Evolutionary conservation across 2,888 invertebrate species (phyloP).

Genomic region (Archips crataeganus): DNA sequence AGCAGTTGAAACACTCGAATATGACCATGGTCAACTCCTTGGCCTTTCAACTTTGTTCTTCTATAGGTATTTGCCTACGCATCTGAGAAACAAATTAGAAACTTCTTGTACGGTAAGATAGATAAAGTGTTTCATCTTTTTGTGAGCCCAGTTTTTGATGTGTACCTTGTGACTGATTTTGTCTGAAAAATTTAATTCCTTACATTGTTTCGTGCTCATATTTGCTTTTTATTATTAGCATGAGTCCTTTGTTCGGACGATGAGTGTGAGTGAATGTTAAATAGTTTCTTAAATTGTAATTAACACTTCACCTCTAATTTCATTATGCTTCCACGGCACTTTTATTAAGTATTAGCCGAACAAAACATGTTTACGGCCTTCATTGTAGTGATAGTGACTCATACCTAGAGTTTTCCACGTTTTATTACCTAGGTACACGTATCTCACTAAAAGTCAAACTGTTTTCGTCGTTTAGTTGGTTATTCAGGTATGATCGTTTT

Average conservation of each 20-base stretch:
- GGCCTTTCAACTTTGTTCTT: too few species aligned
- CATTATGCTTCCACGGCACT: constrained; percentile 1
- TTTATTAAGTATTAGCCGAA: not conserved
- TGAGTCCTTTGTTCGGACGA: not conserved
- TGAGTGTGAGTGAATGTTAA: not conserved
- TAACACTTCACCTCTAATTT: not conserved
- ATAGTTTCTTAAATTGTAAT: not conserved
- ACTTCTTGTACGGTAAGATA: too few species aligned
- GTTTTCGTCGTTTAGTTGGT: not conserved
- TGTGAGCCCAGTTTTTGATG: too few species aligned
- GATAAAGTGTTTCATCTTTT: too few species aligned
- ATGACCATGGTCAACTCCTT: too few species aligned
- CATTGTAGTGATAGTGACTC: not conserved
- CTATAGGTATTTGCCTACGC: too few species aligned
- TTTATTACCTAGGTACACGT: not conserved
- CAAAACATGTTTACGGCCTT: constrained; percentile 7
- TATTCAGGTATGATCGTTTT: not conserved
- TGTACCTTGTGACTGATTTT: too few species aligned
- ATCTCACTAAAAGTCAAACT: not conserved
- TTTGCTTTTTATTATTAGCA: not conserved
- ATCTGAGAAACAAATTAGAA: too few species aligned
- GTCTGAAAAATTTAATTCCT: too few species aligned
- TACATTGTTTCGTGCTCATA: too few species aligned
- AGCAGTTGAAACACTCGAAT: too few species aligned
- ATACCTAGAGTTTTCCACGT: constrained; percentile 6